Conservation (phyloP, 2,113 vertebrate genomes). For the Anguilla japonica region DNA sequence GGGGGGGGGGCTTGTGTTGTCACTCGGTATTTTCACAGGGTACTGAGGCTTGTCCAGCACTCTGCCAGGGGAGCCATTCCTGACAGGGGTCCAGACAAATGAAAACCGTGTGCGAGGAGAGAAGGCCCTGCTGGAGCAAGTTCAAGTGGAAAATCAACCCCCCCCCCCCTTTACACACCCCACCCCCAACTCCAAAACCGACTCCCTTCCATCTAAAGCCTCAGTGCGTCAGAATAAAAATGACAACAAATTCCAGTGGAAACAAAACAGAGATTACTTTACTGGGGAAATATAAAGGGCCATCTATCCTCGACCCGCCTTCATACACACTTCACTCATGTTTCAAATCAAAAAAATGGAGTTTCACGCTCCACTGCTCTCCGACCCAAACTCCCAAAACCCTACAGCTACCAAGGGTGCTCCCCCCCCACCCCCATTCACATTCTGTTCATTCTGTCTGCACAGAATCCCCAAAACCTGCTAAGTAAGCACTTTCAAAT, state of each 20-base stretch:
- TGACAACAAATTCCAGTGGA: conserved; percentile 75
- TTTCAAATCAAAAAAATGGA: conserved; percentile 84
- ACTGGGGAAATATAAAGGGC: conserved; percentile 66
- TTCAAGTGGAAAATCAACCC: conserved; percentile 70
- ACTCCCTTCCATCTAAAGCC: conserved; percentile 69
- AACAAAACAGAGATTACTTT: conserved; percentile 53
- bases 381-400: conserved; percentile 61
- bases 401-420: conserved; percentile 34
- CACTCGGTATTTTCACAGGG: conserved; percentile 42
- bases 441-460: conserved; percentile 28
- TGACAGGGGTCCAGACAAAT: conserved; percentile 68
- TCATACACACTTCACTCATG: conserved; percentile 84
- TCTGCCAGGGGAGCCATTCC: conserved; percentile 27
- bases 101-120: conserved; percentile 56
- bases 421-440: conserved; percentile 46
- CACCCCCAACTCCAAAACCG: conserved; percentile 24
- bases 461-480: conserved; percentile 55
- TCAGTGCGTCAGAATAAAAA: conserved; percentile 79
- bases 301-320: conserved; percentile 77
- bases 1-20: conserved; percentile 31
- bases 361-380: conserved; percentile 77
- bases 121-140: conserved; percentile 66
- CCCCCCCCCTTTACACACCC: conserved; percentile 23
- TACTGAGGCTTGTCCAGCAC: conserved; percentile 36
- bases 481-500: conserved; percentile 71